Evolutionary conservation across 2,888 invertebrate species (phyloP).

Genomic region (Folsomia manolachei): DNA sequence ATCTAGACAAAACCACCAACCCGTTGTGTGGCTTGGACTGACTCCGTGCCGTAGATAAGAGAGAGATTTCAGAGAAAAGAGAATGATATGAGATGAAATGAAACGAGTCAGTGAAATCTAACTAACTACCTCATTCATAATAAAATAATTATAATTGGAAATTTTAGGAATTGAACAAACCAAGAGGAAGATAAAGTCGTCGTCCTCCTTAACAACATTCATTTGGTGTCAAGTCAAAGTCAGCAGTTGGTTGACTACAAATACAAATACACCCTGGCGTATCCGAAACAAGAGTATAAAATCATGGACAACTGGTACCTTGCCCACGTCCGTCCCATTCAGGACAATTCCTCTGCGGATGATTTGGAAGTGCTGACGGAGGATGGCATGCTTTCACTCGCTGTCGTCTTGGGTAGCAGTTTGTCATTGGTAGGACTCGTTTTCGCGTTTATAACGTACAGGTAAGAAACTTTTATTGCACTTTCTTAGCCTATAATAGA

Average conservation of each 20-base stretch:
- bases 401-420: slow-evolving; percentile 66
- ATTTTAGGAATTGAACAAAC: not conserved
- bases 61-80: not conserved
- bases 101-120: not conserved
- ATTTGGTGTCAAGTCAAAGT: not conserved
- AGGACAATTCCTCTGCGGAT: slow-evolving; percentile 41
- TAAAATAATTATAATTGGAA: not conserved
- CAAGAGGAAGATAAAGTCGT: slow-evolving; percentile 18
- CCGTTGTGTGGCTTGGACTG: too few relatives aligned
- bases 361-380: slow-evolving; percentile 54
- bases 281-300: slow-evolving; percentile 29
- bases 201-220: not conserved
- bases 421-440: slow-evolving; percentile 66
- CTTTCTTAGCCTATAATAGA: too few relatives aligned
- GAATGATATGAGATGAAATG: not conserved
- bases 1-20: too few relatives aligned
- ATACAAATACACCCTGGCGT: slow-evolving; percentile 7
- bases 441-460: slow-evolving; percentile 69
- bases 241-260: not conserved
- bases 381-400: slow-evolving; percentile 63
- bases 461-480: slow-evolving; percentile 60
- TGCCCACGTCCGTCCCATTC: slow-evolving; percentile 55
- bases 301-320: slow-evolving; percentile 59
- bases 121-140: too few relatives aligned
- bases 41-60: not conserved